Conservation (phyloP, 2,797 vertebrate species). For the Sciurus vulgaris region DNA sequence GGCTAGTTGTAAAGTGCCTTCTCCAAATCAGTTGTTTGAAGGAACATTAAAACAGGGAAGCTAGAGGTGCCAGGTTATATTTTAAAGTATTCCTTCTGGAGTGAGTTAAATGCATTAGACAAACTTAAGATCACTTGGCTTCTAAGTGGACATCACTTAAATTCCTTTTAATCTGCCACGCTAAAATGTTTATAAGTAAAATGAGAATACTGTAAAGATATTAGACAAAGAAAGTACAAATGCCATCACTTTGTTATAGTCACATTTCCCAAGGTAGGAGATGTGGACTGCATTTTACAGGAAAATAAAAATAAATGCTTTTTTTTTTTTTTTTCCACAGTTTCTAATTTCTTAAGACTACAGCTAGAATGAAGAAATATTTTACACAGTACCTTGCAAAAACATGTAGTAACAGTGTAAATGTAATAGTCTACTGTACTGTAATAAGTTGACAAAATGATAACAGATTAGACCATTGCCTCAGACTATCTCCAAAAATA, state of each 20-base stretch:
- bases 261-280: background rate
- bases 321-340: background rate
- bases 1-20: conserved; percentile 69
- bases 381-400: background rate
- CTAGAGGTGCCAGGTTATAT: background rate
- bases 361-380: background rate
- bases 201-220: background rate
- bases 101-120: background rate
- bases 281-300: background rate
- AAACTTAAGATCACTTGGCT: background rate
- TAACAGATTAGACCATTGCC: conserved; percentile 58
- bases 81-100: conserved; percentile 49
- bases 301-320: conserved; percentile 31
- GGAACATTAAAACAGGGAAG: conserved; percentile 30
- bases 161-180: background rate
- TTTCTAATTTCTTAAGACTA: conserved; percentile 3
- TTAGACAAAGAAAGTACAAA: conserved; percentile 6
- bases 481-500: conserved; percentile 62
- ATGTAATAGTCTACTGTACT: conserved; percentile 45
- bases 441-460: conserved; percentile 39
- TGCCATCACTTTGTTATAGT: background rate
- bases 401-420: background rate
- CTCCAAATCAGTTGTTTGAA: conserved; percentile 62
- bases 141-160: background rate
- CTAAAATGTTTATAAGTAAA: conserved; percentile 15